Percentiles rank a stretch among this genome's conserved stretches.
These are phyloP conservation scores for Shargacucullia verbasci DNA, from an alignment of 2,888 invertebrate genomes.

Conservation along the genomic window DNA sequence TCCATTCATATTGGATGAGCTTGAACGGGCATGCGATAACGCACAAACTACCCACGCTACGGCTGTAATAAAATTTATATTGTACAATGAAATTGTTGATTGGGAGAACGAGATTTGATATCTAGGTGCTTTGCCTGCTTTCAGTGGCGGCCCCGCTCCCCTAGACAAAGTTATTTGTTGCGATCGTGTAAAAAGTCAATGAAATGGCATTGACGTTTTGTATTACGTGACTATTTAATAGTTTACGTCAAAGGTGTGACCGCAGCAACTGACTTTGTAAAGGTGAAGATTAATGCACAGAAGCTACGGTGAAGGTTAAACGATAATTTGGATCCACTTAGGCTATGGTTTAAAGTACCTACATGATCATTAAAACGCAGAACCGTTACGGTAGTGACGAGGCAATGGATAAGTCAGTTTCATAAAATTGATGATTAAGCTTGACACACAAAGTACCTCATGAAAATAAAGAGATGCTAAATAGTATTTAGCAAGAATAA, in stretches of 20 bases:
- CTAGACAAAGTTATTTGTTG: background rate
- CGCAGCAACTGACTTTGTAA: too few relatives aligned
- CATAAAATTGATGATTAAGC: too few relatives aligned
- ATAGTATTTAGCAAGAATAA: constrained; percentile 30
- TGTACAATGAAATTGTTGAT: constrained; percentile 46
- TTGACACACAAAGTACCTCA: constrained; percentile 10
- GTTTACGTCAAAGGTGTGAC: too few relatives aligned
- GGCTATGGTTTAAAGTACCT: too few relatives aligned
- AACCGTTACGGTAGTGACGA: too few relatives aligned
- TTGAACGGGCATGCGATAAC: constrained; percentile 62
- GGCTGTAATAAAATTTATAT: constrained; percentile 48
- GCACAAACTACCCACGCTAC: constrained; percentile 55
- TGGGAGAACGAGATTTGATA: constrained; percentile 33
- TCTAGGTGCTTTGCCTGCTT: constrained; percentile 9
- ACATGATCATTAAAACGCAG: too few relatives aligned
- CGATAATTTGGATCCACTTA: too few relatives aligned
- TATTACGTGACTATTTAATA: too few relatives aligned
- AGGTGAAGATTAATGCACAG: too few relatives aligned
- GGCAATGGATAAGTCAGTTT: too few relatives aligned
- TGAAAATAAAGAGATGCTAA: constrained; percentile 32
- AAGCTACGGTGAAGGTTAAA: too few relatives aligned
- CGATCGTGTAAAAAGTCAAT: background rate
- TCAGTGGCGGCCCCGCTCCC: background rate
- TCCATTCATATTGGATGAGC: constrained; percentile 71
- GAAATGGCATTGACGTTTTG: too few relatives aligned